These are phyloP conservation scores for Polyommatus iphigenia DNA, from an alignment of 2,888 invertebrate genomes.

Conservation along the genomic window DNA sequence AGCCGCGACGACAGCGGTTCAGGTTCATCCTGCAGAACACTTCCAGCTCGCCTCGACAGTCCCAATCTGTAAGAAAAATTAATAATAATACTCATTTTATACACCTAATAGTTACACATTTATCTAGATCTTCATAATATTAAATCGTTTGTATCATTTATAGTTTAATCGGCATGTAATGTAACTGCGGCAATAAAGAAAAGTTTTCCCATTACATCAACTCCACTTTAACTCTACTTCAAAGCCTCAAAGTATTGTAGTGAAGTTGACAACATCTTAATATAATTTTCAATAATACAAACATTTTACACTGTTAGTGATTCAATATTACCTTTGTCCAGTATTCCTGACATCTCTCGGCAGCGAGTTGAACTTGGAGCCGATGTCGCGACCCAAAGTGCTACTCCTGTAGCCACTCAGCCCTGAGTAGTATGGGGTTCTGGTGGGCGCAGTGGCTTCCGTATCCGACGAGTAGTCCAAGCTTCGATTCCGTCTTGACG, in stretches of 20 bases:
- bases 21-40: constrained; percentile 72
- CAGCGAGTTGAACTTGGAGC: constrained; percentile 86
- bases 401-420: constrained; percentile 74
- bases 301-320: too few relatives aligned
- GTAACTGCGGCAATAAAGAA: too few relatives aligned
- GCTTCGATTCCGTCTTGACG: constrained; percentile 87
- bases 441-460: constrained; percentile 92
- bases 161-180: too few relatives aligned
- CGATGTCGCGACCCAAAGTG: constrained; percentile 79
- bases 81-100: constrained; percentile 31
- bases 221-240: too few relatives aligned
- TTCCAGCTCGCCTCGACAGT: constrained; percentile 67
- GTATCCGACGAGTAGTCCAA: constrained; percentile 97
- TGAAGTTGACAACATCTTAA: too few relatives aligned
- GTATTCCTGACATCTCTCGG: constrained; percentile 84
- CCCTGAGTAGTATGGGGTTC: constrained; percentile 87
- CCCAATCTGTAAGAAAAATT: constrained; percentile 52
- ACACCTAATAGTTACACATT: too few relatives aligned
- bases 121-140: too few relatives aligned
- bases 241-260: too few relatives aligned
- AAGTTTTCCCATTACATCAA: too few relatives aligned
- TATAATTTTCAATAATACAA: too few relatives aligned
- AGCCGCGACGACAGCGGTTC: constrained; percentile 73
- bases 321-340: constrained; percentile 67
- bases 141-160: too few relatives aligned